Conservation (phyloP, 2,797 vertebrate genomes). For the Xenentodon cancila region DNA sequence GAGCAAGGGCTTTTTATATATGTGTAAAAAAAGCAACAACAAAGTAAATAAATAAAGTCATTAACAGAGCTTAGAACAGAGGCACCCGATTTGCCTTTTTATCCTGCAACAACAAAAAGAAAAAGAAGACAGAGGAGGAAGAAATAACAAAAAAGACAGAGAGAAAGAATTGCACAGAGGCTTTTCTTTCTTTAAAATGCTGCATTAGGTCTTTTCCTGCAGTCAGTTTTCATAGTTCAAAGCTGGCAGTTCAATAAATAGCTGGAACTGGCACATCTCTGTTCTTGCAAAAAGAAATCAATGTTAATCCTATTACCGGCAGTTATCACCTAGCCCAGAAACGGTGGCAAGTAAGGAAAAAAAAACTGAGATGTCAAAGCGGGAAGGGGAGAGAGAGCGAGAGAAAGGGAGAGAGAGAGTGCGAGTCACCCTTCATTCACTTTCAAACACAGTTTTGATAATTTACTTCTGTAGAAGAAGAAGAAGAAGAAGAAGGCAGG, state of each 20-base stretch:
- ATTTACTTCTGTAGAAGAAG: conserved; percentile 91
- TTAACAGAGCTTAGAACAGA: conserved; percentile 95
- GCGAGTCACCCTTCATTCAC: conserved; percentile 94
- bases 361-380: conserved; percentile 98
- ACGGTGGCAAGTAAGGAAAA: conserved; percentile 91
- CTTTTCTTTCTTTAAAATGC: conserved; percentile 95
- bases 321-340: conserved; percentile 99
- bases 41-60: conserved; percentile 86
- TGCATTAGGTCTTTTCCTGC: conserved; percentile 91
- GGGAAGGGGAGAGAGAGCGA: conserved; percentile 84
- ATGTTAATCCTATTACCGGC: conserved; percentile 99
- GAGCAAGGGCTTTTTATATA: conserved; percentile 63
- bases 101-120: conserved; percentile 88
- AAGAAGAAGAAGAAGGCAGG: conserved; percentile 68
- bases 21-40: conserved; percentile 68
- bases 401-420: conserved; percentile 85
- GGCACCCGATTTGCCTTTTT: conserved; percentile 89
- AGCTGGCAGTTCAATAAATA: conserved; percentile 99
- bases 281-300: conserved; percentile 99
- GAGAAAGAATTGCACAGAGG: conserved; percentile 89
- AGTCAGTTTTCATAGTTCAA: conserved; percentile 99
- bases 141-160: conserved; percentile 86
- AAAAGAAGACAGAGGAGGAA: conserved; percentile 79
- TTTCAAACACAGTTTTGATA: conserved; percentile 99
- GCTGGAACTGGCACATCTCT: conserved; percentile 99